A percentile compares a stretch with the other conserved stretches of the same genome.
Conservation (phyloP, 2,888 invertebrate species). For the Drosophila recens region DNA sequence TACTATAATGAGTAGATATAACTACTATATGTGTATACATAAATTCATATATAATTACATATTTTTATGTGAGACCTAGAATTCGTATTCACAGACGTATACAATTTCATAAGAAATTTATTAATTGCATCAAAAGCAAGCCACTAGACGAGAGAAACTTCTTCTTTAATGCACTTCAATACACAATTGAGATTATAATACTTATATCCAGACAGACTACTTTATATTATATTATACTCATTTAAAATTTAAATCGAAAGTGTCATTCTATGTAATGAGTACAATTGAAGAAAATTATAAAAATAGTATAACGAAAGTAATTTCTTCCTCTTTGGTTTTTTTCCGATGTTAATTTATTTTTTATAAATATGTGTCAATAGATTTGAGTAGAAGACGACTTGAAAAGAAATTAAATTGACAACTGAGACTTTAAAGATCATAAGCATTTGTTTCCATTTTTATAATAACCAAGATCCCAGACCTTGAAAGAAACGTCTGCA, state of each 20-base stretch:
- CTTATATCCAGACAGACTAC: too few relatives aligned
- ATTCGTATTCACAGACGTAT: constrained; percentile 10
- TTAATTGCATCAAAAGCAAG: constrained; percentile 49
- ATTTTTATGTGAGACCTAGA: neutral
- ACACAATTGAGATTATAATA: constrained; percentile 14
- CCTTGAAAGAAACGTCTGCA: constrained; percentile 8
- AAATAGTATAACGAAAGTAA: neutral
- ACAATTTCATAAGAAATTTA: constrained; percentile 19
- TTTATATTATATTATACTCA: neutral
- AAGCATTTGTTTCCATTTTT: neutral
- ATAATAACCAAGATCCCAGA: neutral
- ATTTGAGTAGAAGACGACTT: too few relatives aligned
- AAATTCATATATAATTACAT: too few relatives aligned
- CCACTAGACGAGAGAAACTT: constrained; percentile 17
- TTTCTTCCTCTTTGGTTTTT: too few relatives aligned
- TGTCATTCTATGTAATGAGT: neutral
- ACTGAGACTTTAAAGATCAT: neutral
- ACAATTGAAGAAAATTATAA: neutral
- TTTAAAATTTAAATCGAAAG: constrained; percentile 3
- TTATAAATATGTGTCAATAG: neutral
- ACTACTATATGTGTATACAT: neutral
- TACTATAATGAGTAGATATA: neutral
- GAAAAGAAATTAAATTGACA: neutral
- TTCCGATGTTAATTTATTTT: neutral
- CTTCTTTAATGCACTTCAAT: constrained; percentile 32